Base-by-base conservation (phyloP, 1,140 invertebrate genomes). In the Meteorus sp. region DNA sequence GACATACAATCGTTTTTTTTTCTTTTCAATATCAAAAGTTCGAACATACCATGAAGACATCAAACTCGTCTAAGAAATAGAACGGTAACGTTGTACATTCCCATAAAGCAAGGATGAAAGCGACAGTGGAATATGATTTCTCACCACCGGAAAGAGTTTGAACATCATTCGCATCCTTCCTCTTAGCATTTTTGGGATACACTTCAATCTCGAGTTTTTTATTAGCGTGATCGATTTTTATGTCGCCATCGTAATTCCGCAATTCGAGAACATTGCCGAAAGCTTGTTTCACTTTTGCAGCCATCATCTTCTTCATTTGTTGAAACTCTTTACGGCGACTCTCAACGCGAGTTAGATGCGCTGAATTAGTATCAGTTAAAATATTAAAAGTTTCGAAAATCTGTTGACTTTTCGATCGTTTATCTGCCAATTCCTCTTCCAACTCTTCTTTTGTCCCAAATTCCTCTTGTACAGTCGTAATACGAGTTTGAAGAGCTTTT, bases 11-110 rank as follows among this genome's bases (percentile, higher is more conserved):
- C 8, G 15, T 39, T 13, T 29, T 29, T 56, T n/a, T 22, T 50
- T 35, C 25, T 39, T 13, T 41, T 45, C n/a, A 41, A 61, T 22
- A 6, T 23, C 62, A 13, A 33, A 25, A 54, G 15, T 35, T n/a
- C n/a, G n/a, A n/a, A 70, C 70, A 72, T 67, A 90, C 95, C 91
- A 99, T 98, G 74, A 95, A 99, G 0, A 99, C 95, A 76, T 99
- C 97, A 77, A 98, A 98, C 82, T 99, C 97, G 75, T 99, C 97
- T 39, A 99, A 82, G 72, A 97, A 95, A 73, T 94, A 91, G 76
- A 99, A 98, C 0, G 97, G 97, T 57, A 93, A 85, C 60, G 91
- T 86, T 67, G 93, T 90, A 50, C 88, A 89, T 37, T 93, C 89
- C 97, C 97, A 99, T 9, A 99, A 81, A 2, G 96, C 86, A 67